Conservation (phyloP, 1,140 invertebrate genomes). For the Cyrtorhinus lividipennis region DNA sequence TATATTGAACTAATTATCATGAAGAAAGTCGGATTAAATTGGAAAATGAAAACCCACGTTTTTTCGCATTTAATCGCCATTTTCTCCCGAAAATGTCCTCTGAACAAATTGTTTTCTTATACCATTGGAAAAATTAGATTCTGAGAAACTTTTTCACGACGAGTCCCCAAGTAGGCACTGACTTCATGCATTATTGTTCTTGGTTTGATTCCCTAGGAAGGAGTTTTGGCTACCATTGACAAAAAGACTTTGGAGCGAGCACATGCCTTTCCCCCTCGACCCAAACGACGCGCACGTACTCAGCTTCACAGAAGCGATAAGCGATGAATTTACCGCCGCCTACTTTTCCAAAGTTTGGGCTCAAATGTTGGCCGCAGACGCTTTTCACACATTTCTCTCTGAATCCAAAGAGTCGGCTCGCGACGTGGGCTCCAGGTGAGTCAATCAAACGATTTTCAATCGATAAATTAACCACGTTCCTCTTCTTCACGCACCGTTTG, state of each 20-base stretch:
- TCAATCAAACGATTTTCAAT: background rate
- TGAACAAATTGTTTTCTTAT: no score
- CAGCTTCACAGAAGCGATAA: constrained; percentile 57
- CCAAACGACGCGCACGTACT: constrained; percentile 65
- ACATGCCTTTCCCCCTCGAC: constrained; percentile 50
- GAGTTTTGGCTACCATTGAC: constrained; percentile 69
- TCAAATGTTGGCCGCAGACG: constrained; percentile 76
- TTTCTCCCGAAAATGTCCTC: no score
- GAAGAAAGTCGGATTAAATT: no score
- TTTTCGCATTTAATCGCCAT: no score
- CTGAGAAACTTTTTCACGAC: no score
- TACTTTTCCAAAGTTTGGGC: constrained; percentile 63
- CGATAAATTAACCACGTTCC: no score
- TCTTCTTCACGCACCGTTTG: background rate
- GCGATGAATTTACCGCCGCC: constrained; percentile 53
- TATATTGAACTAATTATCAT: no score
- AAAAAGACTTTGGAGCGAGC: constrained; percentile 57
- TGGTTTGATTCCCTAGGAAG: no score
- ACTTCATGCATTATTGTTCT: no score
- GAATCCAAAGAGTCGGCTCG: constrained; percentile 28
- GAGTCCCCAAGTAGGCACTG: no score
- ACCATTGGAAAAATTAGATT: no score
- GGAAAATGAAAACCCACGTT: no score
- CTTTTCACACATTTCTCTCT: constrained; percentile 70
- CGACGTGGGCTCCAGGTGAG: constrained; percentile 28